phyloP scores from a whole-genome alignment of 2,888 invertebrate genomes.

The Hecatera dysodea region DNA sequence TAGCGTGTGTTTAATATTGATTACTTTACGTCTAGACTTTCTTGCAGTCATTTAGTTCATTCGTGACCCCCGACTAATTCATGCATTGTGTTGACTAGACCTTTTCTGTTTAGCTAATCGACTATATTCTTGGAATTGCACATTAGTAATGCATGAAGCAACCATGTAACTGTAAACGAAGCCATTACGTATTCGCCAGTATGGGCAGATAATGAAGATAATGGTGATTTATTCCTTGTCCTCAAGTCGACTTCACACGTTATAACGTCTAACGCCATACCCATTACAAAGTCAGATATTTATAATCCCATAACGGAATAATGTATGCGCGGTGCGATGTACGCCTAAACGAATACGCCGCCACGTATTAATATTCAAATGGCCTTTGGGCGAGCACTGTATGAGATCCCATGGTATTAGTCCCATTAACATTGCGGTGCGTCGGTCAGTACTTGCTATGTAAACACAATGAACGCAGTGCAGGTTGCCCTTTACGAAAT shows the following conservation, averaged over 20 bases:
- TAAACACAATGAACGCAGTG: constrained; percentile 71
- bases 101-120: constrained; percentile 55
- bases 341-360: constrained; percentile 78
- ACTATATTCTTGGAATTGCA: constrained; percentile 52
- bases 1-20: constrained; percentile 57
- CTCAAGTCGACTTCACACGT: constrained; percentile 69
- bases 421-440: constrained; percentile 80
- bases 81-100: constrained; percentile 61
- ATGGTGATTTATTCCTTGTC: constrained; percentile 66
- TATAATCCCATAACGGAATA: constrained; percentile 79
- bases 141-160: constrained; percentile 61
- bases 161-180: constrained; percentile 58
- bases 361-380: constrained; percentile 87
- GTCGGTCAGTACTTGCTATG: constrained; percentile 72
- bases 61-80: constrained; percentile 57
- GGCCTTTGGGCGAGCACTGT: constrained; percentile 80
- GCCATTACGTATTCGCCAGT: constrained; percentile 62
- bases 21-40: constrained; percentile 60
- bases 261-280: constrained; percentile 65
- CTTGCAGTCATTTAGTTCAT: constrained; percentile 61
- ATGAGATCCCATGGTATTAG: constrained; percentile 81
- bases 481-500: constrained; percentile 72
- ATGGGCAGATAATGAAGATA: constrained; percentile 66
- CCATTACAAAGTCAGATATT: constrained; percentile 74
- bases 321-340: constrained; percentile 79